Conservation (phyloP, 2,888 invertebrate genomes). For the Meiosimyza platycephala region DNA sequence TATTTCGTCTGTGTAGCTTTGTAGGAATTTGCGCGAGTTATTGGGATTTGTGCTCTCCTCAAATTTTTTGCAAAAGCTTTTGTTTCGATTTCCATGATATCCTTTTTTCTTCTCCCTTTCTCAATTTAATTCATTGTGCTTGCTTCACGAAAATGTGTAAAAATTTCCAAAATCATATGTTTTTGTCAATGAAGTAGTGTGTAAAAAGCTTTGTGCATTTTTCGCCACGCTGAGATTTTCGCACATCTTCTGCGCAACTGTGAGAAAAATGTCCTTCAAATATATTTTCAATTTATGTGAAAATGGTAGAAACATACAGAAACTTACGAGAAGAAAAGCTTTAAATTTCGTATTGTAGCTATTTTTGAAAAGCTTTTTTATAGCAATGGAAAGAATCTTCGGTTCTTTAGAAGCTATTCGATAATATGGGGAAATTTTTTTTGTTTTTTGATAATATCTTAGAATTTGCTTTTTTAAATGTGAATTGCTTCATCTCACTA, state of each 20-base stretch:
- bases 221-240: not conserved
- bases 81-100: not conserved
- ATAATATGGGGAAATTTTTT: not conserved
- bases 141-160: not conserved
- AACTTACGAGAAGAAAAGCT: not conserved
- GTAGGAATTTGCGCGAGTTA: not conserved
- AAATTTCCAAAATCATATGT: slow-evolving; percentile 5
- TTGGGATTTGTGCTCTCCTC: not conserved
- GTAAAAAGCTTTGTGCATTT: not conserved
- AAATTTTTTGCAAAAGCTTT: slow-evolving; percentile 6
- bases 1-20: not conserved
- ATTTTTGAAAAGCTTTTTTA: not conserved
- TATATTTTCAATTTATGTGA: no score
- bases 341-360: not conserved
- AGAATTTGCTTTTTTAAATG: no score
- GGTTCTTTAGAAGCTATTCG: not conserved
- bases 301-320: no score
- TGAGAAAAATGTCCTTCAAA: not conserved
- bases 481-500: no score
- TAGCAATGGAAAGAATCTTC: slow-evolving; percentile 7
- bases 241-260: not conserved
- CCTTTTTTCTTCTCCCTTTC: not conserved
- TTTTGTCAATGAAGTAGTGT: slow-evolving; percentile 23
- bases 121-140: not conserved
- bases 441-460: no score